Percentiles rank a stretch among this genome's conserved stretches.
Conservation (phyloP, 2,888 invertebrate species). For the Pyrrhosoma nymphula region DNA sequence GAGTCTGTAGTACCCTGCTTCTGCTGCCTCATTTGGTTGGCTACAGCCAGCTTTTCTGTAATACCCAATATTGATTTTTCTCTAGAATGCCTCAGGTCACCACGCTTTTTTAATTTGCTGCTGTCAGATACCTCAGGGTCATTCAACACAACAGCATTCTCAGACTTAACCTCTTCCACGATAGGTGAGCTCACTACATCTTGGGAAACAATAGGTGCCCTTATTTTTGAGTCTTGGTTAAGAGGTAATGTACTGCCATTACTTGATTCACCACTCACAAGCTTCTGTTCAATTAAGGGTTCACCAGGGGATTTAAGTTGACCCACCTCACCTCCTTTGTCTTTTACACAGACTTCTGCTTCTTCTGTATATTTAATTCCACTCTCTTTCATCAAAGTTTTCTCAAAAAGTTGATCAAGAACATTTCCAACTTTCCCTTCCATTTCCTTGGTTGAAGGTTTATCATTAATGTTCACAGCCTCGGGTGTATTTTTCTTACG, state of each 20-base stretch:
- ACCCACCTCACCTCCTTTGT: not conserved
- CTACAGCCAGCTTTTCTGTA: conserved; percentile 45
- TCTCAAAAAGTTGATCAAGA: not conserved
- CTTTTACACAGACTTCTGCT: not conserved
- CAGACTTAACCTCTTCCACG: not conserved
- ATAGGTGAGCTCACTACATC: not conserved
- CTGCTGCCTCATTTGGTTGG: conserved; percentile 59
- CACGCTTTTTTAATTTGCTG: conserved; percentile 46
- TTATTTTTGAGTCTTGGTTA: not conserved
- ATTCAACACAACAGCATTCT: not conserved
- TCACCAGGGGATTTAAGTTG: not conserved
- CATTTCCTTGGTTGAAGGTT: not conserved
- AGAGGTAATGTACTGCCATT: not conserved
- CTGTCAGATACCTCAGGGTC: not conserved
- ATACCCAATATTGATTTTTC: conserved; percentile 53
- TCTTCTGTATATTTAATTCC: not conserved
- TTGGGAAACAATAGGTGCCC: not conserved
- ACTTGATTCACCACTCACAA: not conserved
- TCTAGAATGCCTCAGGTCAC: conserved; percentile 31
- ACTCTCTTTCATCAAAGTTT: not conserved
- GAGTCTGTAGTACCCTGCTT: not conserved
- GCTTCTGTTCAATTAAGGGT: not conserved
- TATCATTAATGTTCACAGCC: not conserved
- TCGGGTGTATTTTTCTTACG: not conserved
- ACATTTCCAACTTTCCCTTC: not conserved